Base-by-base conservation (phyloP, 2,888 invertebrate species). In the Euphydryas editha region DNA sequence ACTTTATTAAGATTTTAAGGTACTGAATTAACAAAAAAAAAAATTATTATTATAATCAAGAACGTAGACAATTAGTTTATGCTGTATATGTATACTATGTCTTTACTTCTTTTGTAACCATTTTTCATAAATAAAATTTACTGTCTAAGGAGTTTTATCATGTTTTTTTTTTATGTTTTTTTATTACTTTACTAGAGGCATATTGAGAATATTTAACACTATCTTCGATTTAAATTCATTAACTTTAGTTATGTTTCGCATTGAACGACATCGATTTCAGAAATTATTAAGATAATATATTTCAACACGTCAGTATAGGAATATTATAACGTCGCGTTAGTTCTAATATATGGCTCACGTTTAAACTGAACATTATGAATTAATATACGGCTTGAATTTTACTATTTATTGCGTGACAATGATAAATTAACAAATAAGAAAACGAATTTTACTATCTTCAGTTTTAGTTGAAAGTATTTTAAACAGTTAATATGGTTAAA, bases 291-390 rank as follows among this genome's bases (percentile, higher is more conserved):
- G 17, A 54, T 11, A 36, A 46, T 60, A 54, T 30, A 60, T 60
- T 17, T 47, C 8, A 55, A 18, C 5, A 62, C 36, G 51, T 58
- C 42, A 47, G 24, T n/a, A 65, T n/a, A n/a, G n/a, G n/a, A n/a
- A n/a, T 65, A 65, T 49, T 59, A 62, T 39, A 59, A 39, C 15
- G 46, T 18, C 18, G 37, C 54, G 44, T 44, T 24, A 37, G 44
- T 13, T 46, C 21, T 59, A 21, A 63, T 18, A 62, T 44, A 59
- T 59, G 54, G 44, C 13, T 37, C 24, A 51, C 47, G 24, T 42
- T 59, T 55, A 46, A 55, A 63, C 57, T 58, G 24, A 47, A 7
- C 37, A 55, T 37, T 49, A 49, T 62, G 44, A 57, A 58, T 61
- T 24, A 30, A 58, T n/a, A 30, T 37, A 62, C 36, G 49, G 3